Percentiles rank a stretch among this genome's conserved stretches.
Evolutionary conservation across 2,888 invertebrate genomes (phyloP).

Genomic region (Kryphioiulus occultus): DNA sequence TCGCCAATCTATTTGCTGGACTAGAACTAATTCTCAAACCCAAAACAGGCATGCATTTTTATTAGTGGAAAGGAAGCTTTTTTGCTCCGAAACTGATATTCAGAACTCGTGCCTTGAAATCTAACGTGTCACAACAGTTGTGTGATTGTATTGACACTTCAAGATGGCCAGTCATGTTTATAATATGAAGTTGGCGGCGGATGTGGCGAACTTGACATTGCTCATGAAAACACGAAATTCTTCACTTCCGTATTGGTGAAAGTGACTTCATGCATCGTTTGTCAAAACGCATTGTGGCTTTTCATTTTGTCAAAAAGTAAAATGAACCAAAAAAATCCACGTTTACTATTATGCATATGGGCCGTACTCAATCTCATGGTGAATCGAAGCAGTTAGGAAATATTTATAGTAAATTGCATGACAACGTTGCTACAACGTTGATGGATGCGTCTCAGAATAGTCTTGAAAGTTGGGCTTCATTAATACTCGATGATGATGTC

Average conservation of each 20-base stretch:
- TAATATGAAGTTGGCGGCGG: background rate
- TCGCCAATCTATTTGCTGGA: background rate
- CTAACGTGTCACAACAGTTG: too few relatives aligned
- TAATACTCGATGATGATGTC: background rate
- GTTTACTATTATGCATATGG: background rate
- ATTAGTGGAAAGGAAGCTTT: background rate
- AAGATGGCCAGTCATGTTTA: background rate
- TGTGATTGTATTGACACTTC: too few relatives aligned
- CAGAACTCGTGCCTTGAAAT: too few relatives aligned
- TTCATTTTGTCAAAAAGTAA: background rate
- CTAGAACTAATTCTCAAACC: slow-evolving; percentile 12
- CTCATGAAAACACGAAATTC: slow-evolving; percentile 10
- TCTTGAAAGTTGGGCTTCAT: background rate
- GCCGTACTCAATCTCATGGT: too few relatives aligned
- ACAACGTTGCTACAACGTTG: background rate
- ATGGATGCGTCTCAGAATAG: too few relatives aligned
- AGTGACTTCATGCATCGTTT: background rate
- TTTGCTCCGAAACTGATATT: too few relatives aligned
- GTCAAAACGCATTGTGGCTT: background rate
- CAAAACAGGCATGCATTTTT: background rate
- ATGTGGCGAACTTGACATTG: background rate
- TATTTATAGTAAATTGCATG: background rate
- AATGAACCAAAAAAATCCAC: background rate
- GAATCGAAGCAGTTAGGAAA: background rate
- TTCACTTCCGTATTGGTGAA: background rate